These are phyloP conservation scores for Falco rusticolus DNA, from an alignment of 2,797 vertebrate genomes.

Conservation along the genomic window DNA sequence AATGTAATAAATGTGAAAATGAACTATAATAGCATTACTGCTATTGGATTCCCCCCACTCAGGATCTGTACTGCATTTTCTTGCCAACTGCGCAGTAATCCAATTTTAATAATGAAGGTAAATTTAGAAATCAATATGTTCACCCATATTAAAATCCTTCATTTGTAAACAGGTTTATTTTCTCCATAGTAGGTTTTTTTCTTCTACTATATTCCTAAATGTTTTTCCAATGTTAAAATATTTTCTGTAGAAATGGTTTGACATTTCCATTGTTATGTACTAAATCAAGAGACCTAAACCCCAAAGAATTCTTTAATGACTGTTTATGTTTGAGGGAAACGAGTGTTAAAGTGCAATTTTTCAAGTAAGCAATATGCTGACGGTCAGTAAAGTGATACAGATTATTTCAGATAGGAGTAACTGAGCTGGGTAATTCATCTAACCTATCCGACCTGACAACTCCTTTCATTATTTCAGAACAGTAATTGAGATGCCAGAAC, in stretches of 20 bases:
- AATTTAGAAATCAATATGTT: not conserved
- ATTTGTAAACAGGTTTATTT: not conserved
- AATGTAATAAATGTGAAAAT: not conserved
- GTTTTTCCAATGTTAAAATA: not conserved
- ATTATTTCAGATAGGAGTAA: constrained; percentile 40
- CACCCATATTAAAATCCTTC: not conserved
- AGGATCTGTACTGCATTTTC: not conserved
- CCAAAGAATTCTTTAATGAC: constrained; percentile 24
- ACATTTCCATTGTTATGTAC: not conserved
- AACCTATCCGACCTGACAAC: constrained; percentile 33
- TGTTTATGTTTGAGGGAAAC: not conserved
- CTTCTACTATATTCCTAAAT: not conserved
- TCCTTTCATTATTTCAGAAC: constrained; percentile 36
- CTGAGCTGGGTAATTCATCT: constrained; percentile 47
- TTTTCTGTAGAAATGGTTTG: not conserved
- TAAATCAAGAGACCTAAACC: not conserved
- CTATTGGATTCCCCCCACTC: not conserved
- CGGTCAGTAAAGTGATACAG: not conserved
- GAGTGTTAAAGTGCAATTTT: constrained; percentile 2
- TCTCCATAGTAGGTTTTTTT: not conserved
- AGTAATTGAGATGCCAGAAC: constrained; percentile 28
- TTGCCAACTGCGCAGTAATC: not conserved
- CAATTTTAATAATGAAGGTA: not conserved
- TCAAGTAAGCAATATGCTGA: not conserved
- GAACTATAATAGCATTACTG: not conserved